phyloP scores from a whole-genome alignment of 2,888 invertebrate genomes.

The Muschampia staudingeri region DNA sequence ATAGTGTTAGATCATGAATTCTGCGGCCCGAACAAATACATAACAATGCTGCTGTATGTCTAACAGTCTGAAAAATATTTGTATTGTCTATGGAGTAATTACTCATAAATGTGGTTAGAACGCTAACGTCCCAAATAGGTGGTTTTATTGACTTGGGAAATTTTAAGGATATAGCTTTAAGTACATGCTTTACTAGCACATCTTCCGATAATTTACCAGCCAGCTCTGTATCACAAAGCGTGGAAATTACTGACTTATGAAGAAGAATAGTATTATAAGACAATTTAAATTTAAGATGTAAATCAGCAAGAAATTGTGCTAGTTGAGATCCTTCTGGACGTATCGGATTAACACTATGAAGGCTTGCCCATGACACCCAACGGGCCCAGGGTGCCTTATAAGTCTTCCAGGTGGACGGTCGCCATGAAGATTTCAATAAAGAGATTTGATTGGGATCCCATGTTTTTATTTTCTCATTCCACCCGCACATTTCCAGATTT shows the following conservation, averaged over 20 bases:
- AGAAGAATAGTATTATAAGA: conserved; percentile 1
- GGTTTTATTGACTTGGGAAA: not conserved
- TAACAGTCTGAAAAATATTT: conserved; percentile 10
- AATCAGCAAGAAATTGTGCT: conserved; percentile 9
- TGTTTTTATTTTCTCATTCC: not conserved
- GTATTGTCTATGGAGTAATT: not conserved
- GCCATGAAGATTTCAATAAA: conserved; percentile 1
- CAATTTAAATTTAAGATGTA: conserved; percentile 1
- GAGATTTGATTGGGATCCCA: conserved; percentile 24
- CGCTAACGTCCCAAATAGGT: not conserved
- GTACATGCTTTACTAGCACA: not conserved
- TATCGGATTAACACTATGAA: not conserved
- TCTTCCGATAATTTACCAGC: not conserved
- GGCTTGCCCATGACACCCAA: not conserved
- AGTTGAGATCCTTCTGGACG: conserved; percentile 8
- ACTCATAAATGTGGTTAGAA: not conserved
- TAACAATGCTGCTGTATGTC: not conserved
- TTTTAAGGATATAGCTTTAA: not conserved
- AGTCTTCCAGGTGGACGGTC: conserved; percentile 5
- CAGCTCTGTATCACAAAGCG: conserved; percentile 9
- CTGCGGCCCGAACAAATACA: not conserved
- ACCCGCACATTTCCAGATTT: conserved; percentile 53
- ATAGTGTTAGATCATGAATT: not conserved
- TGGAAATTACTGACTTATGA: not conserved
- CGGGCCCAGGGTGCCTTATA: conserved; percentile 7